phyloP scores from a whole-genome alignment of 2,797 vertebrate genomes.

The Sylvia borin region DNA sequence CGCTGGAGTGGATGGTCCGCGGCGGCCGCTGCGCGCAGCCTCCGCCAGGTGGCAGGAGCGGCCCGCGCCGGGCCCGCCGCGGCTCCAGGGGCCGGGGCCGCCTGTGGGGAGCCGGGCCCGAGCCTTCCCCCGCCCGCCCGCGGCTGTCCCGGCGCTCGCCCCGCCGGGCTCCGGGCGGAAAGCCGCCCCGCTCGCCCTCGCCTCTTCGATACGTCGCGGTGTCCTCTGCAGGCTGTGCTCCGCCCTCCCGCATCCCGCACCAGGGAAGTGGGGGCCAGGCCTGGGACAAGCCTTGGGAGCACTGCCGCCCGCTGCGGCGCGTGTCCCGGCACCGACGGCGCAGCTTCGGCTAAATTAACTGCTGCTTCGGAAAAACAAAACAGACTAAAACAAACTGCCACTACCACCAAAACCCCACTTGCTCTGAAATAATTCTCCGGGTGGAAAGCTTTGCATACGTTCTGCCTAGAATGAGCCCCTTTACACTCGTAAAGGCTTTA shows the following conservation, averaged over 20 bases:
- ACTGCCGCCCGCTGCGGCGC: fast-evolving
- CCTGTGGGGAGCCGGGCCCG: neutral
- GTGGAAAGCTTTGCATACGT: neutral
- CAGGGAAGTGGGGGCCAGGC: fast-evolving
- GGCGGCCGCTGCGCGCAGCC: neutral
- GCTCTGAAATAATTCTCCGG: neutral
- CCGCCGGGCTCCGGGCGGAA: neutral
- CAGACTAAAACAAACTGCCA: neutral
- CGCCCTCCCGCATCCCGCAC: neutral
- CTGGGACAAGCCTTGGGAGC: too few relatives aligned
- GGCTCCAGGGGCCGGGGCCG: neutral
- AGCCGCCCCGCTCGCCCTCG: neutral
- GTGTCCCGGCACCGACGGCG: neutral
- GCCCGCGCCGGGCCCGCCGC: neutral
- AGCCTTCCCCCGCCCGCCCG: neutral
- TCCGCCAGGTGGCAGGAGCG: constrained; percentile 39
- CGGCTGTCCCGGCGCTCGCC: neutral
- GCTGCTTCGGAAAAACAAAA: neutral
- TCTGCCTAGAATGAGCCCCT: neutral
- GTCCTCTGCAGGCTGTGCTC: neutral
- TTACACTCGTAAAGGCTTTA: neutral
- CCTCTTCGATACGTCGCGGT: too few relatives aligned
- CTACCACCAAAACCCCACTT: neutral
- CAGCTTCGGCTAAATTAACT: too few relatives aligned
- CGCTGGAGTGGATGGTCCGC: fast-evolving